phyloP scores from a whole-genome alignment of 2,797 vertebrate genomes.

The Silurus lanzhouensis region DNA sequence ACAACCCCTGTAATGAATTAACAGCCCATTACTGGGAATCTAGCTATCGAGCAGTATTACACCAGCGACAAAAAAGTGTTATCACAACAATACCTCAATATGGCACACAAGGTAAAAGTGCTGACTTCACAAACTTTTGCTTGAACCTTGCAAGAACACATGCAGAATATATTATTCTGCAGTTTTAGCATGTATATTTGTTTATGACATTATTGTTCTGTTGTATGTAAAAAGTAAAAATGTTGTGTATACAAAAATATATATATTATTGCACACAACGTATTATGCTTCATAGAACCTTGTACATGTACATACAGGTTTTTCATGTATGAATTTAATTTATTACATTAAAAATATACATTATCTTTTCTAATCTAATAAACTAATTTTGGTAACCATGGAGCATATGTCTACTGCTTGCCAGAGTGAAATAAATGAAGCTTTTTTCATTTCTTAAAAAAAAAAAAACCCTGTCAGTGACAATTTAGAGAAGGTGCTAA shows the following conservation, averaged over 20 bases:
- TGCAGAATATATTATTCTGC: conserved; percentile 1
- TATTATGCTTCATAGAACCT: neutral
- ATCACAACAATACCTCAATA: conserved; percentile 42
- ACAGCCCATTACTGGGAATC: conserved; percentile 77
- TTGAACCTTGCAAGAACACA: conserved; percentile 4
- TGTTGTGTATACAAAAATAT: neutral
- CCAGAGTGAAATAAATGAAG: neutral
- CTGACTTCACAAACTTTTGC: conserved; percentile 36
- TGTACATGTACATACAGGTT: too few species aligned
- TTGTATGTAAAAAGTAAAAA: neutral
- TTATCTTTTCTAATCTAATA: neutral
- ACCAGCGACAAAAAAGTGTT: conserved; percentile 51
- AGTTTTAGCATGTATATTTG: conserved; percentile 14
- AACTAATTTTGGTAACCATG: neutral
- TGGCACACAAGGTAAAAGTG: conserved; percentile 9
- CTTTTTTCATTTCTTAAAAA: neutral
- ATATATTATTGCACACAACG: neutral
- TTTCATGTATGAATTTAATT: neutral
- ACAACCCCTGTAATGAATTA: conserved; percentile 81
- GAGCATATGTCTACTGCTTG: neutral
- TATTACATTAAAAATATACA: neutral
- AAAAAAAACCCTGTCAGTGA: neutral
- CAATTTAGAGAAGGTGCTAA: neutral
- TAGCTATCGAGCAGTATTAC: conserved; percentile 69
- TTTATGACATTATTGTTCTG: neutral